Conservation (phyloP, 2,888 invertebrate species). For the Thera obeliscata region DNA sequence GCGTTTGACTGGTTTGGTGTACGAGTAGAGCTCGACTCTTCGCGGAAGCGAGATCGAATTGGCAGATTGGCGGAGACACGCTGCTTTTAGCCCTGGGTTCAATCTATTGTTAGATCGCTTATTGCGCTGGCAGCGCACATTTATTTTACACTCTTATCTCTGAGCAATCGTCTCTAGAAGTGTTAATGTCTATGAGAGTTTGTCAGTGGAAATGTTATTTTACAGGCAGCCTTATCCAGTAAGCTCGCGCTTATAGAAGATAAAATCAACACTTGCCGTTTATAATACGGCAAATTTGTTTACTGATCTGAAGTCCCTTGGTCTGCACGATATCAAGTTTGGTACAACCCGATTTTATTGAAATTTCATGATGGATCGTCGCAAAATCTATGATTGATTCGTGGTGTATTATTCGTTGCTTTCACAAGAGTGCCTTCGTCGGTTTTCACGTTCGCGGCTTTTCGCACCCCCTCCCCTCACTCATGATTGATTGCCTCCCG, state of each 20-base stretch:
- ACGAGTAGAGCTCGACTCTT: conserved; percentile 56
- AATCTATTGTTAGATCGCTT: conserved; percentile 72
- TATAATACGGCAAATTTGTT: conserved; percentile 43
- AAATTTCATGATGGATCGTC: conserved; percentile 82
- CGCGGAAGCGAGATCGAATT: conserved; percentile 69
- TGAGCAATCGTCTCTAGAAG: conserved; percentile 31
- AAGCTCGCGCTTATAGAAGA: conserved; percentile 12
- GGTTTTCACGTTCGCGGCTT: conserved; percentile 75
- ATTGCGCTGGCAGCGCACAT: conserved; percentile 56
- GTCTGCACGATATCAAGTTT: conserved; percentile 32
- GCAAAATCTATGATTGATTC: conserved; percentile 83
- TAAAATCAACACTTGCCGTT: conserved; percentile 29
- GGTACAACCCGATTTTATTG: conserved; percentile 59
- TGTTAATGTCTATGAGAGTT: conserved; percentile 29
- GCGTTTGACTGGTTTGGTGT: conserved; percentile 68
- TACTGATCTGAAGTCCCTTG: conserved; percentile 28
- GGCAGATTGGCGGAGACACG: conserved; percentile 66
- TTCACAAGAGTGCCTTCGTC: conserved; percentile 76
- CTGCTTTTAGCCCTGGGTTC: conserved; percentile 53
- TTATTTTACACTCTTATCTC: conserved; percentile 49
- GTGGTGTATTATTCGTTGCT: conserved; percentile 81
- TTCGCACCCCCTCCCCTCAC: conserved; percentile 67
- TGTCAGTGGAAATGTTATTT: conserved; percentile 29
- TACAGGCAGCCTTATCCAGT: conserved; percentile 16
- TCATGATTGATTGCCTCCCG: conserved; percentile 77